Conservation (phyloP, 2,888 invertebrate species). For the Tribolium freemani region DNA sequence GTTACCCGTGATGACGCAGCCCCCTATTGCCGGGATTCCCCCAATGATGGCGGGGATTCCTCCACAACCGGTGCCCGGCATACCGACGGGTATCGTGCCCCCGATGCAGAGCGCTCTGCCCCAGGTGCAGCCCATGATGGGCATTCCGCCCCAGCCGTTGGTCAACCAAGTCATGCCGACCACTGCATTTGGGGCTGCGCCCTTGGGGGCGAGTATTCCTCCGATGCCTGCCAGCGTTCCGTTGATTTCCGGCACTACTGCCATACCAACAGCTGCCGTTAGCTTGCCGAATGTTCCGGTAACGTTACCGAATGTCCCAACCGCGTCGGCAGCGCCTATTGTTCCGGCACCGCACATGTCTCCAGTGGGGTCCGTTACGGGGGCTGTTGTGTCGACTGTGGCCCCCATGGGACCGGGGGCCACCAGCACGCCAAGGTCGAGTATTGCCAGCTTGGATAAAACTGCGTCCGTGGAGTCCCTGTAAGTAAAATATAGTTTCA, state of each 20-base stretch:
- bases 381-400: conserved; percentile 30
- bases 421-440: conserved; percentile 65
- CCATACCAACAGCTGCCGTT: conserved; percentile 48
- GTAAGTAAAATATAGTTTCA: conserved; percentile 58
- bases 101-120: conserved; percentile 65
- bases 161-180: conserved; percentile 22
- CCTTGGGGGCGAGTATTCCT: conserved; percentile 10
- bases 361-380: conserved; percentile 28
- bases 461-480: conserved; percentile 67
- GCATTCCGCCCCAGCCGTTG: conserved; percentile 33
- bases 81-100: conserved; percentile 71
- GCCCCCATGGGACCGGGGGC: conserved; percentile 58
- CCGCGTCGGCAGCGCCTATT: conserved; percentile 56
- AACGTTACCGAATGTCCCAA: conserved; percentile 59
- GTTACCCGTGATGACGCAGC: conserved; percentile 31
- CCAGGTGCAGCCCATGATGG: conserved; percentile 50
- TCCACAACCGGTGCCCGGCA: conserved; percentile 65
- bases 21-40: conserved; percentile 38
- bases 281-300: conserved; percentile 63
- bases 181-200: conserved; percentile 13
- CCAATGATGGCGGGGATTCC: conserved; percentile 38
- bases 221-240: conserved; percentile 10
- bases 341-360: conserved; percentile 63
- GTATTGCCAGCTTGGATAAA: conserved; percentile 66
- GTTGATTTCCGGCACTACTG: neutral